Evolutionary conservation across 2,888 invertebrate genomes (phyloP).

Genomic region (Ceriagrion tenellum): DNA sequence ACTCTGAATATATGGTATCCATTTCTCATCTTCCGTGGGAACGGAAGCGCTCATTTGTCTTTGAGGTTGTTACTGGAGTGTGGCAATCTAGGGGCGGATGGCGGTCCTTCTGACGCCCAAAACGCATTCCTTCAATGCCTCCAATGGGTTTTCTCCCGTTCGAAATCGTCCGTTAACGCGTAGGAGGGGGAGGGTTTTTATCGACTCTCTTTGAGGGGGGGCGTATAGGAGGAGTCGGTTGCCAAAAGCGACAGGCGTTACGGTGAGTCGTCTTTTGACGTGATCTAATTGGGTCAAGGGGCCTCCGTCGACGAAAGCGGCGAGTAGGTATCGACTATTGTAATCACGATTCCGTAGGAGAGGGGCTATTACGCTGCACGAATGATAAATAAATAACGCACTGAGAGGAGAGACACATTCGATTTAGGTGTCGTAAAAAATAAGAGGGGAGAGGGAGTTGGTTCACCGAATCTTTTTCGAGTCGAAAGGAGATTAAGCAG

Average conservation of each 20-base stretch:
- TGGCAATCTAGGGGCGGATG: no score
- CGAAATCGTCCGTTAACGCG: background rate
- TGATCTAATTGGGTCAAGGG: background rate
- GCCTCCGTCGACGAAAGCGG: background rate
- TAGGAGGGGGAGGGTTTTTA: no score
- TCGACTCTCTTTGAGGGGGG: background rate
- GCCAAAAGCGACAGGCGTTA: background rate
- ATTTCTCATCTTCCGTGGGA: no score
- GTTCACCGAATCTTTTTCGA: background rate
- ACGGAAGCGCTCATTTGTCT: no score
- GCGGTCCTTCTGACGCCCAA: background rate
- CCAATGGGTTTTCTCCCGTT: background rate
- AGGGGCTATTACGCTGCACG: background rate
- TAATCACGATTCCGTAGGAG: background rate
- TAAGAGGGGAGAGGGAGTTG: background rate
- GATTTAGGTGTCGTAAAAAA: background rate
- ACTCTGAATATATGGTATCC: no score
- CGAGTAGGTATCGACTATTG: background rate
- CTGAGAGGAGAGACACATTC: background rate
- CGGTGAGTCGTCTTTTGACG: background rate
- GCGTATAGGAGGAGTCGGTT: background rate
- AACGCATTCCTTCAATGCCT: background rate
- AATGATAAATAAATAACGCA: constrained; percentile 23
- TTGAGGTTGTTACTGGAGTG: no score
- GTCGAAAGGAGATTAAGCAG: background rate